These are phyloP conservation scores for Halcyon chelicuti DNA, from an alignment of 2,797 vertebrate genomes.

Conservation along the genomic window DNA sequence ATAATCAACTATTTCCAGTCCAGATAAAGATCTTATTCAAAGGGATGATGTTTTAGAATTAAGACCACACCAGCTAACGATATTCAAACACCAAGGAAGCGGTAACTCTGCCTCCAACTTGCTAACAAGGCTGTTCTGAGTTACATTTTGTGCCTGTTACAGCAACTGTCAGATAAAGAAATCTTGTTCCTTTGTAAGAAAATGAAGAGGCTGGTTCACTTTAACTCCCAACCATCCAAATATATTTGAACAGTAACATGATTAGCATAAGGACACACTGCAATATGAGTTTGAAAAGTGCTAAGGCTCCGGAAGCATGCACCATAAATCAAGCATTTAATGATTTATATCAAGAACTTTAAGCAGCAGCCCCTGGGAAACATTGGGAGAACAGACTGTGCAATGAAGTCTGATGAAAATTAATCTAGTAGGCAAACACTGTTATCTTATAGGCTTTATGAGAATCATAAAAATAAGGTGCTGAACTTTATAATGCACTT, in stretches of 20 bases:
- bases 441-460: constrained; percentile 4
- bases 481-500: constrained; percentile 1
- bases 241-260: constrained; percentile 29
- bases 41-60: not conserved
- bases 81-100: not conserved
- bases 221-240: not conserved
- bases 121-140: constrained; percentile 20
- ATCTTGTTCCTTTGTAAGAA: not conserved
- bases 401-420: constrained; percentile 44
- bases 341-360: constrained; percentile 47
- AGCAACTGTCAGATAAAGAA: constrained; percentile 22
- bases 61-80: not conserved
- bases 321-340: constrained; percentile 58
- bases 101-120: constrained; percentile 2
- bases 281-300: constrained; percentile 8
- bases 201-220: constrained; percentile 14
- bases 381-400: not conserved
- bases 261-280: constrained; percentile 14
- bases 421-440: constrained; percentile 25
- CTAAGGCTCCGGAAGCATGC: not conserved
- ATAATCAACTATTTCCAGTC: not conserved
- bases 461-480: constrained; percentile 26
- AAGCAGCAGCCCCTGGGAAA: constrained; percentile 28
- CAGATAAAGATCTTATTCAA: constrained; percentile 23
- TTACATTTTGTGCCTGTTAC: not conserved